Evolutionary conservation across 2,888 invertebrate species (phyloP).

Genomic region (Scaptomyza caliginosa): DNA sequence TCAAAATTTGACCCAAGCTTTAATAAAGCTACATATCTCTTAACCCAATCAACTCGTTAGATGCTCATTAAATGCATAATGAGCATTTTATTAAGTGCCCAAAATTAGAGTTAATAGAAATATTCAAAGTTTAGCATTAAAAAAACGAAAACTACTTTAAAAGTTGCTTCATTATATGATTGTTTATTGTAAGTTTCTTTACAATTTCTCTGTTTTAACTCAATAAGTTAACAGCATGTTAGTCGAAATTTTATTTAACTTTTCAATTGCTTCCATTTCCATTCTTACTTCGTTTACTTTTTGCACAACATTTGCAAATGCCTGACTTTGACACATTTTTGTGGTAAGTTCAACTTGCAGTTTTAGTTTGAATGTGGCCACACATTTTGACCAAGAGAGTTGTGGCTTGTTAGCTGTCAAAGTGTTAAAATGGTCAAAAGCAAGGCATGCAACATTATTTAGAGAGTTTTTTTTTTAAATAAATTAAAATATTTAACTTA

Average conservation of each 20-base stretch:
- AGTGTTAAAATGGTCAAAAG: background rate
- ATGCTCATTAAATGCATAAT: background rate
- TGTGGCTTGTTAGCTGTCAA: slow-evolving; percentile 20
- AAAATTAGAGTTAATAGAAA: too few species aligned
- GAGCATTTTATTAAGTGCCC: too few species aligned
- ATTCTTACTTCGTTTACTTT: slow-evolving; percentile 5
- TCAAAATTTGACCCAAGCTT: too few species aligned
- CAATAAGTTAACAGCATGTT: background rate
- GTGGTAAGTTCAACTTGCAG: slow-evolving; percentile 23
- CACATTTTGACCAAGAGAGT: background rate
- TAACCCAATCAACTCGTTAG: background rate
- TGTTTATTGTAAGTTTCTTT: too few species aligned
- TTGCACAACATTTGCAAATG: background rate
- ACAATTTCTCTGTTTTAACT: too few species aligned
- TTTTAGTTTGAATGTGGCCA: background rate
- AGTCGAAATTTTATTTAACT: background rate
- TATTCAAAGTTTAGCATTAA: too few species aligned
- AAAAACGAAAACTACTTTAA: too few species aligned
- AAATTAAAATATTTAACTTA: background rate
- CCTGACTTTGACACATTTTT: slow-evolving; percentile 10
- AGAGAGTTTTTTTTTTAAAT: background rate
- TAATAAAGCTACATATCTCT: background rate
- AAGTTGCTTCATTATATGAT: too few species aligned
- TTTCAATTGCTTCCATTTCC: background rate
- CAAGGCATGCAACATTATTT: background rate